Percentiles rank a stretch among this genome's conserved stretches.
phyloP scores from a whole-genome alignment of 2,888 invertebrate species.

The Xestoiulus laeticollis region DNA sequence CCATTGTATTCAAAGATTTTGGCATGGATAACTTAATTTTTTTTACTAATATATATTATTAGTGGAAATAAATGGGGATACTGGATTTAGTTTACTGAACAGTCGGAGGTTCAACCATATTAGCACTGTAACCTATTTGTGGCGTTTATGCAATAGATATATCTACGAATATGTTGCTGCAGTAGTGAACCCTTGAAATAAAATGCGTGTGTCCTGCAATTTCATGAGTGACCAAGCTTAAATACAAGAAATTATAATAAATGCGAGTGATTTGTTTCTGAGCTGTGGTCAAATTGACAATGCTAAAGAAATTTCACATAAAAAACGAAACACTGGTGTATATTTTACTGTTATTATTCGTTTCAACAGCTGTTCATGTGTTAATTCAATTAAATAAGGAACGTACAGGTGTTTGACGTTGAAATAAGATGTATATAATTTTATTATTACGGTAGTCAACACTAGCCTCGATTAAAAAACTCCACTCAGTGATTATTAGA shows the following conservation, averaged over 20 bases:
- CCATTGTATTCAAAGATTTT: neutral
- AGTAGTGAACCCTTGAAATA: neutral
- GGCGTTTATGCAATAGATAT: neutral
- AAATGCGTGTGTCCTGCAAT: too few species aligned
- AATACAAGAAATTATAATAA: neutral
- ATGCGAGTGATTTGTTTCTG: neutral
- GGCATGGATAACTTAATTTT: neutral
- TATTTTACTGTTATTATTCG: too few species aligned
- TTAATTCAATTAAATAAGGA: neutral
- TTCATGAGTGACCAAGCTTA: neutral
- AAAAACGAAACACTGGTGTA: too few species aligned
- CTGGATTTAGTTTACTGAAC: slow-evolving; percentile 17
- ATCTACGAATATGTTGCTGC: neutral
- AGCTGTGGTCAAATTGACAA: too few species aligned
- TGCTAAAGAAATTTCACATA: neutral
- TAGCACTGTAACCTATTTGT: neutral
- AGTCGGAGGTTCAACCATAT: slow-evolving; percentile 5
- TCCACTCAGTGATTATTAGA: neutral
- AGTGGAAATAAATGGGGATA: slow-evolving; percentile 9
- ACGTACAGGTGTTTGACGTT: neutral
- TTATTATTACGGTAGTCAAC: neutral
- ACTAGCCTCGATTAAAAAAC: neutral
- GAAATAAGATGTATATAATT: too few species aligned
- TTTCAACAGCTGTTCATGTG: too few species aligned
- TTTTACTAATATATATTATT: slow-evolving; percentile 11